Evolutionary conservation across 1,140 invertebrate genomes (phyloP).

Genomic region (Polyergus mexicanus): DNA sequence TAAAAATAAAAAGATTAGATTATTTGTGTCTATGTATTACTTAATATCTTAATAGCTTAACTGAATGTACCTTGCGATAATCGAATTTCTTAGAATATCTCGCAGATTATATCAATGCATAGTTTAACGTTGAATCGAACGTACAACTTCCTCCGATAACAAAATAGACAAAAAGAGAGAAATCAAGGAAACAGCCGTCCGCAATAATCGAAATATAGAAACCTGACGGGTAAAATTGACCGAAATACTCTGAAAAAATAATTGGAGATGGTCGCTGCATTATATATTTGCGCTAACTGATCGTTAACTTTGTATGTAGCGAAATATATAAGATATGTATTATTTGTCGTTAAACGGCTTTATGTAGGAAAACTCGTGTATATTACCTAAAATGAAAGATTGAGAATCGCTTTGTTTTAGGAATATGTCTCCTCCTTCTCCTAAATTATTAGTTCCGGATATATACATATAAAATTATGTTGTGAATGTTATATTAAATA

Average conservation of each 20-base stretch:
- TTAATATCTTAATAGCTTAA: conserved; percentile 30
- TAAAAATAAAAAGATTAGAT: conserved; percentile 1
- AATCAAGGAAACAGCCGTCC: conserved; percentile 62
- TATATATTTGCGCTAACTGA: conserved; percentile 48
- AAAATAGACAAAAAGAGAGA: background rate
- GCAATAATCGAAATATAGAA: conserved; percentile 50
- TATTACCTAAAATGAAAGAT: conserved; percentile 12
- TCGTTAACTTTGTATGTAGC: conserved; percentile 65
- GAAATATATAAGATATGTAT: conserved; percentile 48
- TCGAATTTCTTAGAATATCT: conserved; percentile 48
- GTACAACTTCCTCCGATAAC: conserved; percentile 14
- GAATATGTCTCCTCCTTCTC: background rate
- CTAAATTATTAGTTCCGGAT: conserved; percentile 1
- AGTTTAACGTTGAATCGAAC: background rate
- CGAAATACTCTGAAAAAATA: background rate
- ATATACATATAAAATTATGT: conserved; percentile 11
- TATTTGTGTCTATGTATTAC: conserved; percentile 47
- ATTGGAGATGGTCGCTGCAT: conserved; percentile 34
- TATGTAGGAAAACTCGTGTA: conserved; percentile 47
- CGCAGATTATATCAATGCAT: conserved; percentile 4
- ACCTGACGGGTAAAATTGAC: conserved; percentile 3
- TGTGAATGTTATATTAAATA: conserved; percentile 1
- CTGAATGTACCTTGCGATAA: conserved; percentile 29
- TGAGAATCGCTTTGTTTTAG: conserved; percentile 14
- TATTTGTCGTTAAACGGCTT: conserved; percentile 62